Evolutionary conservation across 2,888 invertebrate genomes (phyloP).

Genomic region (Drosophila melanocephala): DNA sequence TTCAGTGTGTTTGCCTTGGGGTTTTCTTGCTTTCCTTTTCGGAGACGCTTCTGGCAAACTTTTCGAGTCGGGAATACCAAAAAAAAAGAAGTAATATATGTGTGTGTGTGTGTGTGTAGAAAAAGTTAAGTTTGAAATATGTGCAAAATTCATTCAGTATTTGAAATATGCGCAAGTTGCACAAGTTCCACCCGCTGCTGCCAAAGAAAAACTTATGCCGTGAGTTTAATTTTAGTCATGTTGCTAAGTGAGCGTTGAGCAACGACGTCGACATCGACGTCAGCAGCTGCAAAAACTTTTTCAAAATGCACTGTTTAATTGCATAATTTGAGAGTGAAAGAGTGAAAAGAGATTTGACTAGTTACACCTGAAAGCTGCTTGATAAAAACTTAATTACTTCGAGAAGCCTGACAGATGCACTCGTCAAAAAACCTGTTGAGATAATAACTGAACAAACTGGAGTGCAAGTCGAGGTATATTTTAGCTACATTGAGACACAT

Average conservation of each 20-base stretch:
- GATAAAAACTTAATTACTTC: constrained; percentile 21
- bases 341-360: constrained; percentile 62
- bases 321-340: constrained; percentile 75
- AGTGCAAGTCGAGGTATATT: background rate
- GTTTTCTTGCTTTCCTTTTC: constrained; percentile 22
- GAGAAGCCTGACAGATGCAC: background rate
- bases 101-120: background rate
- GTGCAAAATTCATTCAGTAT: constrained; percentile 81
- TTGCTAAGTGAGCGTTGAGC: constrained; percentile 78
- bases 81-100: constrained; percentile 8
- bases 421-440: background rate
- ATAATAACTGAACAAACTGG: background rate
- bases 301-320: constrained; percentile 76
- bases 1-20: constrained; percentile 18
- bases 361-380: constrained; percentile 63
- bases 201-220: constrained; percentile 72
- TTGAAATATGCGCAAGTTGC: constrained; percentile 78
- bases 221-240: constrained; percentile 80
- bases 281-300: constrained; percentile 51
- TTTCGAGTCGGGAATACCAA: constrained; percentile 39
- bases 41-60: constrained; percentile 45
- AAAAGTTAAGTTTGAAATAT: constrained; percentile 79
- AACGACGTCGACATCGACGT: constrained; percentile 35
- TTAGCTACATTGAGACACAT: background rate
- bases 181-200: constrained; percentile 50